Evolutionary conservation across 2,888 invertebrate genomes (phyloP).

Genomic region (Epistrophe grossulariae): DNA sequence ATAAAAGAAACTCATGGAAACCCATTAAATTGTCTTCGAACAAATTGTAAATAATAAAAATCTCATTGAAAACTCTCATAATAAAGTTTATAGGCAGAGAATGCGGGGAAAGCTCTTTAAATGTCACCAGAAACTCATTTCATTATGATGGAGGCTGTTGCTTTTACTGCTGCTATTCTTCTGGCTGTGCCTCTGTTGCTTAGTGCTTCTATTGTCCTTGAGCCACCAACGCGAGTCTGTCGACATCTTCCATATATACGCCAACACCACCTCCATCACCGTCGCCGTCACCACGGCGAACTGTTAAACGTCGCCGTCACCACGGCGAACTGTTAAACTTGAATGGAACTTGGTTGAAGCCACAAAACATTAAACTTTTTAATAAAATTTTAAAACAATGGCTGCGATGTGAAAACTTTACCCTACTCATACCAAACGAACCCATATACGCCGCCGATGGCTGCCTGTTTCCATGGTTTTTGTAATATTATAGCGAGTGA

Average conservation of each 20-base stretch:
- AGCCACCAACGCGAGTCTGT: slow-evolving; percentile 40
- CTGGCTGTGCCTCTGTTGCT: slow-evolving; percentile 44
- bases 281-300: too few relatives aligned
- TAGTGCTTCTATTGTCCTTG: slow-evolving; percentile 45
- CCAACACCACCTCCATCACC: neutral
- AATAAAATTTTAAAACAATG: slow-evolving; percentile 76
- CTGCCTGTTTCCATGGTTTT: slow-evolving; percentile 31
- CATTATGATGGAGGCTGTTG: slow-evolving; percentile 69
- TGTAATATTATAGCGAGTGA: slow-evolving; percentile 54
- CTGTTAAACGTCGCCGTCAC: neutral
- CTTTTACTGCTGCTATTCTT: slow-evolving; percentile 28
- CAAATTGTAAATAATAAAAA: slow-evolving; percentile 76
- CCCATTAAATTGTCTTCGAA: slow-evolving; percentile 75
- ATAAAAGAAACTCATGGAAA: slow-evolving; percentile 71
- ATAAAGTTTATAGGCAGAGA: slow-evolving; percentile 60
- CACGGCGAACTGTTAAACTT: slow-evolving; percentile 56
- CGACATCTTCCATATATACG: neutral
- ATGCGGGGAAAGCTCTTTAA: slow-evolving; percentile 53
- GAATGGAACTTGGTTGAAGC: slow-evolving; percentile 73
- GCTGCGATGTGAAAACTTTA: slow-evolving; percentile 75
- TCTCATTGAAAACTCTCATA: slow-evolving; percentile 75
- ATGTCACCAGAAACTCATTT: slow-evolving; percentile 75
- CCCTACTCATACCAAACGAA: slow-evolving; percentile 46
- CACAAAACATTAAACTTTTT: slow-evolving; percentile 76
- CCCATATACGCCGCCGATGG: slow-evolving; percentile 20